Evolutionary conservation across 2,113 vertebrate species (phyloP).

Genomic region (Ammodytes dubius): DNA sequence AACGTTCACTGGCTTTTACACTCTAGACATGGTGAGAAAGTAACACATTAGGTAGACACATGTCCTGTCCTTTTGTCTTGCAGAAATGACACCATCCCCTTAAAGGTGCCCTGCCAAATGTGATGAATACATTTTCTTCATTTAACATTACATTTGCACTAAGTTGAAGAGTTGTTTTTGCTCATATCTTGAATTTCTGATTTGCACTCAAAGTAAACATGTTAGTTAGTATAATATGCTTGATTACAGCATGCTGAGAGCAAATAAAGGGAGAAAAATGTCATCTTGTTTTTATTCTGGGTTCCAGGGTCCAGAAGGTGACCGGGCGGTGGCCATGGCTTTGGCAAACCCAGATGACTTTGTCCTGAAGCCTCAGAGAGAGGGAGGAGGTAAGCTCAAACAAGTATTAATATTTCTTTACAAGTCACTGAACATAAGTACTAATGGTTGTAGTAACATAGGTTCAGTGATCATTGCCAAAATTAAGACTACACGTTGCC

Average conservation of each 20-base stretch:
- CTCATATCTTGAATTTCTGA: too few relatives aligned
- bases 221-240: too few relatives aligned
- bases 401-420: background rate
- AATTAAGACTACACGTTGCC: background rate
- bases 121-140: too few relatives aligned
- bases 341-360: background rate
- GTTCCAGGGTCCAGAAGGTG: background rate
- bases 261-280: too few relatives aligned
- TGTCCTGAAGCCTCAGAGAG: constrained; percentile 15
- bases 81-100: too few relatives aligned
- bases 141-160: too few relatives aligned
- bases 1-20: constrained; percentile 94
- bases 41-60: too few relatives aligned
- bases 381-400: background rate
- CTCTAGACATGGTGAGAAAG: constrained; percentile 89
- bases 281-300: background rate
- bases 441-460: background rate
- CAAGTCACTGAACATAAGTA: background rate
- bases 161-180: too few relatives aligned
- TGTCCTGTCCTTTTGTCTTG: too few relatives aligned
- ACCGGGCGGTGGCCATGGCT: background rate
- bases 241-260: too few relatives aligned
- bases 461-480: background rate
- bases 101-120: too few relatives aligned
- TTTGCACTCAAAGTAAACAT: too few relatives aligned